phyloP scores from a whole-genome alignment of 2,797 vertebrate species.

The Echiichthys vipera region DNA sequence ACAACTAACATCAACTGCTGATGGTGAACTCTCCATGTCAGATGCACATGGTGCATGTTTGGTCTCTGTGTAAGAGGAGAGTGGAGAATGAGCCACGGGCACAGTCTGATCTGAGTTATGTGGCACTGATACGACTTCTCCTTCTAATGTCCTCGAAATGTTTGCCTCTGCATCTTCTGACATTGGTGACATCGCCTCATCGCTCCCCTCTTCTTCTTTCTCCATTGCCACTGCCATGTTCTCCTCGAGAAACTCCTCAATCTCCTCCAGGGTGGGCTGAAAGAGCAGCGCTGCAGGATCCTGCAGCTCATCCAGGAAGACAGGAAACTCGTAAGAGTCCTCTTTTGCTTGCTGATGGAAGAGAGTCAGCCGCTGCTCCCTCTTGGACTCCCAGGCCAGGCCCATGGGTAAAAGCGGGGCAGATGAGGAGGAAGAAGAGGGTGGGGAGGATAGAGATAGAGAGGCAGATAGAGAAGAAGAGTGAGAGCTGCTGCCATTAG shows the following conservation, averaged over 20 bases:
- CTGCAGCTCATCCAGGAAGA: conserved; percentile 87
- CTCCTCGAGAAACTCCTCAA: conserved; percentile 98
- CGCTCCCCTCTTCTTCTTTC: conserved; percentile 87
- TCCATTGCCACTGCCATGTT: conserved; percentile 91
- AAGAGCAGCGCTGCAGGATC: conserved; percentile 89
- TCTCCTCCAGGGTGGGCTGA: conserved; percentile 97
- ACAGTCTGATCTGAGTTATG: conserved; percentile 88
- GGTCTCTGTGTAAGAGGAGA: conserved; percentile 76
- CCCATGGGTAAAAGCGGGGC: conserved; percentile 72
- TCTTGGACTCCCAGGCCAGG: conserved; percentile 87
- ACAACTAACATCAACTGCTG: conserved; percentile 52
- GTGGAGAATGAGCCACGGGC: conserved; percentile 67
- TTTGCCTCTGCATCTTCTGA: conserved; percentile 56
- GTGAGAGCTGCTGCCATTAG: conserved; percentile 49
- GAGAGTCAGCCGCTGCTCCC: conserved; percentile 71
- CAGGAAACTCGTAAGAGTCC: conserved; percentile 90
- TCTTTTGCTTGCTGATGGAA: conserved; percentile 84
- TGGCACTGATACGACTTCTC: conserved; percentile 53
- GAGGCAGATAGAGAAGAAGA: conserved; percentile 51
- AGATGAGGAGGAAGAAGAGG: conserved; percentile 71
- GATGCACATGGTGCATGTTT: conserved; percentile 65
- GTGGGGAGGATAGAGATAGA: conserved; percentile 61
- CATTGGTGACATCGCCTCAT: conserved; percentile 72
- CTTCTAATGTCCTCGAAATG: conserved; percentile 48
- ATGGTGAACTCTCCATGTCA: conserved; percentile 60